A percentile compares a stretch with the other conserved stretches of the same genome.
These are phyloP conservation scores for Diarsia mendica DNA, from an alignment of 2,888 invertebrate genomes.

Conservation along the genomic window DNA sequence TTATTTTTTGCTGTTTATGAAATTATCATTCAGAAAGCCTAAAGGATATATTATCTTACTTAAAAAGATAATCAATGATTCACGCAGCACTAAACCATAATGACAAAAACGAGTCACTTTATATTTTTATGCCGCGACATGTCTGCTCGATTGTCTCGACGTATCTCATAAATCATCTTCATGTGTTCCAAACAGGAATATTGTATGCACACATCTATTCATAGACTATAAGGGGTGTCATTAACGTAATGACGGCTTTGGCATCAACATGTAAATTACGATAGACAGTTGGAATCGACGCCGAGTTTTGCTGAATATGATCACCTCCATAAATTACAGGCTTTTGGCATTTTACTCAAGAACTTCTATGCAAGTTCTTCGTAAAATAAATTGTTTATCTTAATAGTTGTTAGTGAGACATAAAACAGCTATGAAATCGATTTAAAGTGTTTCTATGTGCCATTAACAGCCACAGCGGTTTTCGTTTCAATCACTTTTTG, in stretches of 20 bases:
- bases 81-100: slow-evolving; percentile 14
- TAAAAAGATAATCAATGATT: slow-evolving; percentile 11
- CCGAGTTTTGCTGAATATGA: slow-evolving; percentile 23
- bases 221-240: slow-evolving; percentile 64
- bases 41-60: slow-evolving; percentile 19
- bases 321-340: slow-evolving; percentile 26
- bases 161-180: slow-evolving; percentile 66
- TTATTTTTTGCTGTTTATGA: slow-evolving; percentile 27
- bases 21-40: slow-evolving; percentile 13
- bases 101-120: slow-evolving; percentile 19
- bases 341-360: slow-evolving; percentile 20
- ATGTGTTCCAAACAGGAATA: slow-evolving; percentile 67
- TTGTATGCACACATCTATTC: slow-evolving; percentile 43
- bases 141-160: slow-evolving; percentile 17
- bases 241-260: slow-evolving; percentile 70
- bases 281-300: slow-evolving; percentile 70
- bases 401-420: not conserved
- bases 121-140: slow-evolving; percentile 21
- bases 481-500: slow-evolving; percentile 3
- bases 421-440: slow-evolving; percentile 9
- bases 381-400: not conserved
- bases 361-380: slow-evolving; percentile 8
- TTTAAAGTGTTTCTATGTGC: slow-evolving; percentile 17
- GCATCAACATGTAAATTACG: slow-evolving; percentile 68
- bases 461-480: not conserved